Base-by-base conservation (phyloP, 2,113 vertebrate genomes). In the Alethe diademata region DNA sequence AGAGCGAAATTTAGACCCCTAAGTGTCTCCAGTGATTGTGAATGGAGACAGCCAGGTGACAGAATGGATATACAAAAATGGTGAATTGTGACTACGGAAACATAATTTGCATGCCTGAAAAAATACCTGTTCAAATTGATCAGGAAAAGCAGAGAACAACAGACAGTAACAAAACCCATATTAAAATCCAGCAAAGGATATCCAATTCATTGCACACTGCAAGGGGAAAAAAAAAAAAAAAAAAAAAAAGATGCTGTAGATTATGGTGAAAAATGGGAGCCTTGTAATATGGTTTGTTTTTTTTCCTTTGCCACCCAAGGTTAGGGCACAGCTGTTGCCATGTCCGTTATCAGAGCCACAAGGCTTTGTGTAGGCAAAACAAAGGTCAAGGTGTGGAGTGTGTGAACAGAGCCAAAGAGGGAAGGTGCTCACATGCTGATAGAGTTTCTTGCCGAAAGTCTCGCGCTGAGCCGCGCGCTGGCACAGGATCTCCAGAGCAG, bases 391-490 rank as follows among this genome's bases (percentile, higher is more conserved):
- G 33, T 2, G 10, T 25, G 64, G n/a, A 45, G 43, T 1, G 19
- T 0, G 17, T 12, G 53, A 66, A 3, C 3, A 3, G 28, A 42
- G 70, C 17, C 24, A 17, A 11, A 42, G 60, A 38, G 26, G 47
- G 29, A 43, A 22, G 3, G 9, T 24, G 62, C 99, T 98, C 93
- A 99, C 99, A 3, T 99, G 99, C 64, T 98, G 98, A 33, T 98
- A 99, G 4, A 99, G 97, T 22, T 98, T 98, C 97, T 98, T 99
- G 54, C 98, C 98, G 28, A 99, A 99, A 14, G 99, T 95, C 78
- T 82, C 57, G 23, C 99, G 98, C 72, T 97, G 95, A 2, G 97
- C 92, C 1, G 98, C 98, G 0, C 98, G 97, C 47, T 97, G 97
- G 88, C 99, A 99, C 96, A 99, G 93, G 47, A 99, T 96, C 96